Conservation (phyloP, 23 tunicate genomes). For the Ascidia mentula region DNA sequence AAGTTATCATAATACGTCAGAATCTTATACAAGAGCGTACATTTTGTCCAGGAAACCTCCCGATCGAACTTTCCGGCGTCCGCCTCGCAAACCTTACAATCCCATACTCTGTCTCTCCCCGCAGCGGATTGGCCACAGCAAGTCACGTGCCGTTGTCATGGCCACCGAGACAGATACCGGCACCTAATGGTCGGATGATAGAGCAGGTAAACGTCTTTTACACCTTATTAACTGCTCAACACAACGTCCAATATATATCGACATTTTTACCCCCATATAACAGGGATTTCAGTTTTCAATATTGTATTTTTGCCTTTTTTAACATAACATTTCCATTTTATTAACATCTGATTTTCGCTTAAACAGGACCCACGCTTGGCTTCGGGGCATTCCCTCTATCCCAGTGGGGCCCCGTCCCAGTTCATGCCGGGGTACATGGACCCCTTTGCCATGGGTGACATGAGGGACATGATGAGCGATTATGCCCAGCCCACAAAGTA, state of each 20-base stretch:
- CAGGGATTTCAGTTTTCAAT: too few species aligned
- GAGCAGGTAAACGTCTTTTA: slow-evolving; percentile 36
- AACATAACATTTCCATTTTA: too few species aligned
- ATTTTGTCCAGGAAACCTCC: slow-evolving; percentile 76
- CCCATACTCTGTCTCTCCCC: slow-evolving; percentile 97
- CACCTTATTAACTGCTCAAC: too few species aligned
- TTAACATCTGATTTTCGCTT: too few species aligned
- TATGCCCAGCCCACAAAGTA: slow-evolving; percentile 30
- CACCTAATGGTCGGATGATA: slow-evolving; percentile 33
- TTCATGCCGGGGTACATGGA: slow-evolving; percentile 84
- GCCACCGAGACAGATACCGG: slow-evolving; percentile 65
- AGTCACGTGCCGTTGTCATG: slow-evolving; percentile 95
- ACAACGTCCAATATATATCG: too few species aligned
- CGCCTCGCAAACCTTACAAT: slow-evolving; percentile 84
- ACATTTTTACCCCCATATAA: too few species aligned
- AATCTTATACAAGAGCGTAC: too few species aligned
- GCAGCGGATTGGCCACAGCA: slow-evolving; percentile 83
- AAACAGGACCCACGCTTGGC: slow-evolving; percentile 77
- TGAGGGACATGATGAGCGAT: slow-evolving; percentile 82
- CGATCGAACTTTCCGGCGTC: slow-evolving; percentile 99
- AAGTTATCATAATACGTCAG: too few species aligned
- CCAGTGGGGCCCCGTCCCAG: slow-evolving; percentile 56
- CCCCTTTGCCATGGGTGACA: slow-evolving; percentile 75
- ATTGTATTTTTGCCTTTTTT: too few species aligned
- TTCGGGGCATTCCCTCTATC: slow-evolving; percentile 46